Evolutionary conservation across 2,113 vertebrate genomes (phyloP).

Genomic region (Agelaius tricolor): DNA sequence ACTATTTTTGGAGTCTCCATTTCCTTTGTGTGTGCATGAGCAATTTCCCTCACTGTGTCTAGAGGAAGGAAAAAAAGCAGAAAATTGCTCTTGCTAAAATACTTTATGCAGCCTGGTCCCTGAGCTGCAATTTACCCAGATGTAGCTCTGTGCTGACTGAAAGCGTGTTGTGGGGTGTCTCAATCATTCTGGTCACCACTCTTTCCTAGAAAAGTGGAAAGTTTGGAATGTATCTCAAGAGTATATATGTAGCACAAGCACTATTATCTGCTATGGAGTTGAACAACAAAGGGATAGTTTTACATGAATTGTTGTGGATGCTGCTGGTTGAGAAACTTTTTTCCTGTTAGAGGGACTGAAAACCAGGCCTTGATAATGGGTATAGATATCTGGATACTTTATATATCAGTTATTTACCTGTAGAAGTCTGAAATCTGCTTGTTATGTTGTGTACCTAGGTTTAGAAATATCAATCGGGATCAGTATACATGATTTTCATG

Average conservation of each 20-base stretch:
- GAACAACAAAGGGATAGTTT: neutral
- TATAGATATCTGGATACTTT: neutral
- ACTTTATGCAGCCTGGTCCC: neutral
- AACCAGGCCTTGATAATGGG: neutral
- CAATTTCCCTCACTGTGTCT: neutral
- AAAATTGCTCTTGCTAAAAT: neutral
- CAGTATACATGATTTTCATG: neutral
- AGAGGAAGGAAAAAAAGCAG: neutral
- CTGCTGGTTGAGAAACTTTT: neutral
- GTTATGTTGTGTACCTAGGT: neutral
- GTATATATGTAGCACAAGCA: neutral
- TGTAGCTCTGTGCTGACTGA: neutral
- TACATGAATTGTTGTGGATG: neutral
- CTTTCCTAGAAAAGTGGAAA: neutral
- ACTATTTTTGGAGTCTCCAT: neutral
- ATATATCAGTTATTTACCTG: neutral
- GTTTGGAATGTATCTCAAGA: neutral
- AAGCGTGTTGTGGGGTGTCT: rapidly evolving
- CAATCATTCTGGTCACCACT: neutral
- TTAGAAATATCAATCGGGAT: neutral
- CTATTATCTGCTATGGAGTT: neutral
- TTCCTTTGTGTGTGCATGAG: neutral
- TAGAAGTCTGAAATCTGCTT: neutral
- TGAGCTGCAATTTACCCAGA: neutral
- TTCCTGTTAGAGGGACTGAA: neutral